Evolutionary conservation across 2,113 vertebrate species (phyloP).

Genomic region (Puffinus mauretanicus): DNA sequence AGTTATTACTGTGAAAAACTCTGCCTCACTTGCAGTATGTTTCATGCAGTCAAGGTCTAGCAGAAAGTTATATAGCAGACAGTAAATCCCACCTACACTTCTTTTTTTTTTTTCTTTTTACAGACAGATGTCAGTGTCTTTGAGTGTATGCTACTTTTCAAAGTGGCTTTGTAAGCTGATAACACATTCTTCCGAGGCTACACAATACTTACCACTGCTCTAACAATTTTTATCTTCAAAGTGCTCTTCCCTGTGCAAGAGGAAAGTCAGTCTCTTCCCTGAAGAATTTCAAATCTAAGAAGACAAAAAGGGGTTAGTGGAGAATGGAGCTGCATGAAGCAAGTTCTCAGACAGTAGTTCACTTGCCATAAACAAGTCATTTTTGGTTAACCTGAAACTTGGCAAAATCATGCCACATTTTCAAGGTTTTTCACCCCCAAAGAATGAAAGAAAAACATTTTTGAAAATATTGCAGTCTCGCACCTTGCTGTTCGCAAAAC

Average conservation of each 20-base stretch:
- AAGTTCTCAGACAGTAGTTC: slow-evolving; percentile 24
- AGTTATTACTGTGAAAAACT: background rate
- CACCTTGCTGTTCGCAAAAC: background rate
- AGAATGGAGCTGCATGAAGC: background rate
- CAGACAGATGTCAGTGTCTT: slow-evolving; percentile 56
- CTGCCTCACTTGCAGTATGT: background rate
- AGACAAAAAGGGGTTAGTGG: slow-evolving; percentile 41
- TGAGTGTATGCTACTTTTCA: slow-evolving; percentile 63
- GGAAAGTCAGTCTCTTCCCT: slow-evolving; percentile 41
- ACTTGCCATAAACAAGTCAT: slow-evolving; percentile 18
- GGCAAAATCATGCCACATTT: background rate
- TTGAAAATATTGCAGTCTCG: background rate
- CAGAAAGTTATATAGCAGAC: slow-evolving; percentile 40
- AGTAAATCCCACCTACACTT: slow-evolving; percentile 43
- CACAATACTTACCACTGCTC: slow-evolving; percentile 55
- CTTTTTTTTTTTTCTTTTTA: background rate
- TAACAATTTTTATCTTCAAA: slow-evolving; percentile 66
- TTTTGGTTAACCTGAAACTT: background rate
- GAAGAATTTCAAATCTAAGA: slow-evolving; percentile 41
- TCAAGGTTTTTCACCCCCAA: background rate
- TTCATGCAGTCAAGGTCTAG: slow-evolving; percentile 21
- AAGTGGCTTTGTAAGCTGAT: slow-evolving; percentile 60
- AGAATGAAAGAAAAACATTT: background rate
- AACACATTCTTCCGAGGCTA: slow-evolving; percentile 50
- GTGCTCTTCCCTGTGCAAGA: slow-evolving; percentile 21